A percentile compares a stretch with the other conserved stretches of the same genome.
phyloP scores from a whole-genome alignment of 1,140 invertebrate genomes.

The Bombus confusus region DNA sequence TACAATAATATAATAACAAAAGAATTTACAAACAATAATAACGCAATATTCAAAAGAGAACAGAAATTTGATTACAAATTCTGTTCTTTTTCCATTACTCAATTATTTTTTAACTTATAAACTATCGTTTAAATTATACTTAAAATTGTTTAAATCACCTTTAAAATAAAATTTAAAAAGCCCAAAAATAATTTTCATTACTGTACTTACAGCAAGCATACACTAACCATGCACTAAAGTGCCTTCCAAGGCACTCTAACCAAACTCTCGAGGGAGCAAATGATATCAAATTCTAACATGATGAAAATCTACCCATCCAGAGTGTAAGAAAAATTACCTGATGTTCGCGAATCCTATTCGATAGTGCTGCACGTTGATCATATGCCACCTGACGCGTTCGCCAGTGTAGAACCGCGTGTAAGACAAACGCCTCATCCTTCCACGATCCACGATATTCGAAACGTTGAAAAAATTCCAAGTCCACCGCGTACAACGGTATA shows the following conservation, averaged over 20 bases:
- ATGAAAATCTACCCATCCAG: not conserved
- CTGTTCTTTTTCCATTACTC: not conserved
- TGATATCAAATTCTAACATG: not conserved
- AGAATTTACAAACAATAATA: not conserved
- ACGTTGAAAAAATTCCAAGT: not conserved
- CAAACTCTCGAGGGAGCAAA: not conserved
- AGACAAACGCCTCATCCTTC: slow-evolving; percentile 61
- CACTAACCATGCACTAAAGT: not conserved
- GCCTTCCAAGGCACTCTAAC: not conserved
- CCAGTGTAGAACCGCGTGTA: slow-evolving; percentile 73
- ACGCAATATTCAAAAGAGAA: not conserved
- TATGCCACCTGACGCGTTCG: slow-evolving; percentile 78
- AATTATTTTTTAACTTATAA: not conserved
- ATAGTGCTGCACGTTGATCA: slow-evolving; percentile 78
- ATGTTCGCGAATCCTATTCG: slow-evolving; percentile 77
- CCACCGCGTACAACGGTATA: not conserved
- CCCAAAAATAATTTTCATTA: not conserved
- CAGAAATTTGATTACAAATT: not conserved
- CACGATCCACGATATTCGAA: not conserved
- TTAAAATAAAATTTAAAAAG: not conserved
- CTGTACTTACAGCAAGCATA: not conserved
- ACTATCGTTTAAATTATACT: not conserved
- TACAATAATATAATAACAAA: not conserved
- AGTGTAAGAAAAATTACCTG: slow-evolving; percentile 70
- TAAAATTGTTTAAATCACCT: not conserved